These are phyloP conservation scores for Muricea muricata DNA, from an alignment of 92 coral and sea anemone genomes.

Conservation along the genomic window DNA sequence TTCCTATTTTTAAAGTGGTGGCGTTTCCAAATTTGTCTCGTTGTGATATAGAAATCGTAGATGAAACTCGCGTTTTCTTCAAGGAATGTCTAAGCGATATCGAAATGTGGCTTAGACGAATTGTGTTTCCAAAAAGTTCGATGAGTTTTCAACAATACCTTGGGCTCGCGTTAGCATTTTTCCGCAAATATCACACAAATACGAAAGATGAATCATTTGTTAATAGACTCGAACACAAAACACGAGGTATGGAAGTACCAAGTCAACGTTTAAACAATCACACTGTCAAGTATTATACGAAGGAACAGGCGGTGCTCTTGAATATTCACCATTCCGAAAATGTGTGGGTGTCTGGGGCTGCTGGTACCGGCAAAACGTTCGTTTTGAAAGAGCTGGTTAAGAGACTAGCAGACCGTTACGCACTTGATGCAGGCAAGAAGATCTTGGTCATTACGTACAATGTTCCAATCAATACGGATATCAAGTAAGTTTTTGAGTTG, in stretches of 20 bases:
- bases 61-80: not conserved
- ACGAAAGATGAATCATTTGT: not conserved
- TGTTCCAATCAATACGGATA: conserved; percentile 1
- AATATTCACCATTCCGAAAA: not conserved
- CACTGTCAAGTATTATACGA: not conserved
- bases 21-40: conserved; percentile 8
- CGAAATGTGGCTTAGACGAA: not conserved
- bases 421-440: not conserved
- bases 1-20: not conserved
- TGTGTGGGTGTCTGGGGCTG: not conserved
- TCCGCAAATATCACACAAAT: not conserved
- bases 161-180: not conserved
- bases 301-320: not conserved
- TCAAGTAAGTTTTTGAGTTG: not conserved
- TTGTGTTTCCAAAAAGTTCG: not conserved
- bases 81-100: not conserved
- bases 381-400: not conserved
- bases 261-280: not conserved
- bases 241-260: not conserved
- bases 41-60: not conserved
- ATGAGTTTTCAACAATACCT: not conserved
- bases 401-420: not conserved
- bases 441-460: conserved; percentile 22
- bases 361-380: conserved; percentile 21
- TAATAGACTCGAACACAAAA: not conserved